Conservation (phyloP, 1,140 invertebrate species). For the Forficula auricularia region DNA sequence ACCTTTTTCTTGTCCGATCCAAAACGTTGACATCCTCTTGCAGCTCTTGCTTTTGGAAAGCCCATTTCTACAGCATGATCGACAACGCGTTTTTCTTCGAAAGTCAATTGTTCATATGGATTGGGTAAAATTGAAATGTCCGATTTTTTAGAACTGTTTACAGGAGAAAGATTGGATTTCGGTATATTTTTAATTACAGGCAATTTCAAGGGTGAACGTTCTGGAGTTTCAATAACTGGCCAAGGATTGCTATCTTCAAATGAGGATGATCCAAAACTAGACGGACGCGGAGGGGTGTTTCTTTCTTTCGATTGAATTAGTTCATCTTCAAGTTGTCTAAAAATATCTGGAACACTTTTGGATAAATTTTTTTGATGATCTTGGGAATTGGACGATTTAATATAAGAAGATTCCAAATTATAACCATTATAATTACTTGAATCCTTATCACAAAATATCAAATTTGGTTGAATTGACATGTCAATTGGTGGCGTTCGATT, state of each 20-base stretch:
- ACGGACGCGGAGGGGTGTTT: constrained; percentile 8
- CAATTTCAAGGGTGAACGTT: constrained; percentile 10
- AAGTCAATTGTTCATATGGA: constrained; percentile 36
- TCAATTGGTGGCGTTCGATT: neutral
- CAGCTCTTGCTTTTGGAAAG: constrained; percentile 57
- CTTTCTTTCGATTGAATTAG: constrained; percentile 21
- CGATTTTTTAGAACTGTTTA: constrained; percentile 1
- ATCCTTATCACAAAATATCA: neutral
- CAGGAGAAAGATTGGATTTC: constrained; percentile 7
- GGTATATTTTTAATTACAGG: constrained; percentile 9
- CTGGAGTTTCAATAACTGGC: constrained; percentile 21
- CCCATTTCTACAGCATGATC: constrained; percentile 64
- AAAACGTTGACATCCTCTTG: constrained; percentile 49
- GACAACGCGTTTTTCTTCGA: constrained; percentile 43
- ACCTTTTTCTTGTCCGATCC: constrained; percentile 71
- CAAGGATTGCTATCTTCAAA: constrained; percentile 20
- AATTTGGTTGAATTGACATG: neutral
- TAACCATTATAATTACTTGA: neutral
- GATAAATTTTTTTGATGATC: constrained; percentile 25
- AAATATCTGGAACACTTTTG: constrained; percentile 50
- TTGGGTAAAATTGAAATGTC: constrained; percentile 18
- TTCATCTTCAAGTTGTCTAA: constrained; percentile 50
- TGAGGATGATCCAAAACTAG: constrained; percentile 10
- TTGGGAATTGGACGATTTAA: constrained; percentile 3
- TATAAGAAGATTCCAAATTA: neutral